Conservation (phyloP, 2,888 invertebrate genomes). For the Luperina nickerlii region DNA sequence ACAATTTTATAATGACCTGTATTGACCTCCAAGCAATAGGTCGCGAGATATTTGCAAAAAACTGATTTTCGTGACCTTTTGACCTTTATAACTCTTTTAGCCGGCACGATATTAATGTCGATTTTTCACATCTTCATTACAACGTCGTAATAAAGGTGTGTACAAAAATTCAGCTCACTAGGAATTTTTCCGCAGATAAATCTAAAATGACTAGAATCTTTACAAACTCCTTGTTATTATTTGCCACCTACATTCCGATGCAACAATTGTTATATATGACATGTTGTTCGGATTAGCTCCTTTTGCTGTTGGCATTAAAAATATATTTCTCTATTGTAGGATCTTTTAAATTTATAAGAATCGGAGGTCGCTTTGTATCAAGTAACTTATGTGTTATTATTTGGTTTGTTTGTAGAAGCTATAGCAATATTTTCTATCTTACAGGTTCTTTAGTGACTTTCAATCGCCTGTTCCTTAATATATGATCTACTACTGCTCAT, state of each 20-base stretch:
- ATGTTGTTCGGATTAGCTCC: background rate
- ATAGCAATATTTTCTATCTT: background rate
- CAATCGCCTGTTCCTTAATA: background rate
- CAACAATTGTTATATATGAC: slow-evolving; percentile 19
- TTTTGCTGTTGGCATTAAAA: slow-evolving; percentile 4
- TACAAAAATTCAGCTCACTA: too few species aligned
- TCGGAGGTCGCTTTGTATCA: background rate
- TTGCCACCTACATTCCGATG: background rate
- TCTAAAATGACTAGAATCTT: too few species aligned
- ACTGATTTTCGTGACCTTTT: too few species aligned
- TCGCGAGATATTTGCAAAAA: too few species aligned
- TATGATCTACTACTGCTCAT: background rate
- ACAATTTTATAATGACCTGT: too few species aligned
- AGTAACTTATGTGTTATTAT: background rate
- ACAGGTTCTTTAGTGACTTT: background rate
- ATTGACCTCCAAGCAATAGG: too few species aligned
- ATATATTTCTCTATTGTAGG: background rate
- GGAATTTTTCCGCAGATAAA: too few species aligned
- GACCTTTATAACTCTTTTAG: too few species aligned
- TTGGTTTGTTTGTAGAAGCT: background rate
- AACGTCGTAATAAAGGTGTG: too few species aligned
- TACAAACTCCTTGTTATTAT: slow-evolving; percentile 10
- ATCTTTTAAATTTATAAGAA: background rate
- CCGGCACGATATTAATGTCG: too few species aligned
- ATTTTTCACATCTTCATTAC: too few species aligned